Evolutionary conservation across 2,797 vertebrate species (phyloP).

Genomic region (Pteronotus mesoamericanus): DNA sequence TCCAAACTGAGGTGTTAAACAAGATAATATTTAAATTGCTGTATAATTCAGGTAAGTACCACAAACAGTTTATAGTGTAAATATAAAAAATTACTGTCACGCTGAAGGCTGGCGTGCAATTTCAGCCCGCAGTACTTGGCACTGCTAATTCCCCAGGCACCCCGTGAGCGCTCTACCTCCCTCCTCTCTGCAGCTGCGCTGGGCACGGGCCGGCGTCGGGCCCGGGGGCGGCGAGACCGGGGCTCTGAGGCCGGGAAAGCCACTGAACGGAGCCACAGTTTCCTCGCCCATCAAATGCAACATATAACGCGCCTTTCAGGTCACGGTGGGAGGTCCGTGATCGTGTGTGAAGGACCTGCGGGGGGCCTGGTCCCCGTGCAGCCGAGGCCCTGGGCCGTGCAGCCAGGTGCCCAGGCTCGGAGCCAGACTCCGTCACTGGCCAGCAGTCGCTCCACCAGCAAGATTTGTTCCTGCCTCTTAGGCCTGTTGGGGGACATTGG

Average conservation of each 20-base stretch:
- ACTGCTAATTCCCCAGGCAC: background rate
- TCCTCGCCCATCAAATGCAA: background rate
- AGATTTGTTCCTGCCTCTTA: background rate
- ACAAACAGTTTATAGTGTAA: background rate
- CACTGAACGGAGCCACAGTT: accelerated
- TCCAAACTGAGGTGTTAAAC: background rate
- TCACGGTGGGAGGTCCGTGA: background rate
- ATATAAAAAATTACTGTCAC: background rate
- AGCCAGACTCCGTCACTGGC: background rate
- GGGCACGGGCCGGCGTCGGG: accelerated
- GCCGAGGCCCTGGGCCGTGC: accelerated
- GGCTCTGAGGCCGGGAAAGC: background rate
- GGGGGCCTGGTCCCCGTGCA: too few relatives aligned
- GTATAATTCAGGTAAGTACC: background rate
- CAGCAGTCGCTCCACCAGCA: background rate
- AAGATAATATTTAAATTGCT: background rate
- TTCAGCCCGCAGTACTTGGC: background rate
- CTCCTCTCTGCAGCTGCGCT: accelerated
- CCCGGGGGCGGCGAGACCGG: background rate
- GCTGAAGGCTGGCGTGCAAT: background rate
- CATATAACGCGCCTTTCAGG: background rate
- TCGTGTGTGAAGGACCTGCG: background rate
- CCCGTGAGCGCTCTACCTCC: background rate
- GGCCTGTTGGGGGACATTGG: background rate
- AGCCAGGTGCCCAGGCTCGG: background rate